These are phyloP conservation scores for Leucophora obtusa DNA, from an alignment of 2,888 invertebrate species.

Conservation along the genomic window DNA sequence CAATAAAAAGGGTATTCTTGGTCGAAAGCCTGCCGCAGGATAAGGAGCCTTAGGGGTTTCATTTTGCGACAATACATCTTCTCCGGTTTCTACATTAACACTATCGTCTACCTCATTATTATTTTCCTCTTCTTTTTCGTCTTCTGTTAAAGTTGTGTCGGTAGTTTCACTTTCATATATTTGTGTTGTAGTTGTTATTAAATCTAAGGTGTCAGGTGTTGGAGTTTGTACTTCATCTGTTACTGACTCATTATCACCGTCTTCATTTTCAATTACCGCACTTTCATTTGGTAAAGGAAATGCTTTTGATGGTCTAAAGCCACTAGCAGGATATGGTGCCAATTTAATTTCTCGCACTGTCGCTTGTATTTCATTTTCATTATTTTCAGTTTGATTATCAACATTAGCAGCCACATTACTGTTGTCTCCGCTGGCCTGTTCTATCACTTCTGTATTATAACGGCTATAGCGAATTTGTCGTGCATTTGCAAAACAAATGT, in stretches of 20 bases:
- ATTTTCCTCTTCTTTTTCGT: neutral
- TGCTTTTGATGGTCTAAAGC: slow-evolving; percentile 70
- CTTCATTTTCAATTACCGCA: neutral
- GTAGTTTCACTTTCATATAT: slow-evolving; percentile 51
- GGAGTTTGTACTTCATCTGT: slow-evolving; percentile 47
- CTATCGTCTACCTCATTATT: slow-evolving; percentile 8
- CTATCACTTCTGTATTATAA: slow-evolving; percentile 69
- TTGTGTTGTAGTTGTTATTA: slow-evolving; percentile 64
- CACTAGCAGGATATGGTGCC: slow-evolving; percentile 71
- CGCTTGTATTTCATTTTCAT: slow-evolving; percentile 61
- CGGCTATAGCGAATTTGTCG: slow-evolving; percentile 73
- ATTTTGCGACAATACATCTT: slow-evolving; percentile 14
- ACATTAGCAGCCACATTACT: neutral
- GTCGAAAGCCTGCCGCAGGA: slow-evolving; percentile 72
- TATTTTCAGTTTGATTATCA: slow-evolving; percentile 4
- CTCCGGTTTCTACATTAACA: neutral
- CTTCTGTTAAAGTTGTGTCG: slow-evolving; percentile 10
- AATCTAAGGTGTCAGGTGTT: slow-evolving; percentile 65
- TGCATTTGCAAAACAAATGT: slow-evolving; percentile 59
- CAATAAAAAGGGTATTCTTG: slow-evolving; percentile 70
- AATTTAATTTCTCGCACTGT: slow-evolving; percentile 66
- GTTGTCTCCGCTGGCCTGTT: slow-evolving; percentile 55
- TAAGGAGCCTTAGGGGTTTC: slow-evolving; percentile 67
- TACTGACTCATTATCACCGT: slow-evolving; percentile 34
- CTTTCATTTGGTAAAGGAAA: slow-evolving; percentile 70